Evolutionary conservation across 2,888 invertebrate species (phyloP), one percentile per base, ranked within the genome.

Genomic region (Mythimna ferrago): DNA sequence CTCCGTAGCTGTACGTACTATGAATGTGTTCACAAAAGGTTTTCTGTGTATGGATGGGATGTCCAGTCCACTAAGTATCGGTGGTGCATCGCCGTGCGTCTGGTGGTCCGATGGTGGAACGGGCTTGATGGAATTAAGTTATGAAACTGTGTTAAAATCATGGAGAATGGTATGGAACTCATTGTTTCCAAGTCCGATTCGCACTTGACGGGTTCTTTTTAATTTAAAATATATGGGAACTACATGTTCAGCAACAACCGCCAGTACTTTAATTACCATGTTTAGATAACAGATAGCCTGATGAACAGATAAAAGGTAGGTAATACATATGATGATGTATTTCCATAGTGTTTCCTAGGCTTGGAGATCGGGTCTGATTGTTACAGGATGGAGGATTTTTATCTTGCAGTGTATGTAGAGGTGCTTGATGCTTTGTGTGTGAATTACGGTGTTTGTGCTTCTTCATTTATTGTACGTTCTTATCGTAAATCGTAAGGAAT

Each of bases 271-370:
- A 71, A 69, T 72, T 70, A 69, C 26, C 64, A 41, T 60, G 58
- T 67, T 38, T 51, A 73, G 58, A 65, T 63, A 61, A 54, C 44
- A 54, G 6, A 6, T 32, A 64, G 35, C 53, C 19, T 60, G 78
- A 81, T 77, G 74, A 32, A 78, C 81, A 74, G 72, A 71, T 71
- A 56, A 14, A 16, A 4, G 16, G 2, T 60, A 60, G 32, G 32
- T 32, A 32, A 32, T 32, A 60, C 26, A 26, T 41, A 54, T 32
- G n/a, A 14, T 41, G 14, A 56, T 16, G 21, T 63, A 41, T 21
- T 74, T 21, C n/a, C 48, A 11, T 32, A 51, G 19, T 44, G 38
- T 61, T 66, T n/a, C 66, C 53, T 60, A 58, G 51, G 21, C 67
- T 57, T 44, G 19, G 21, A 64, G 32, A 70, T 79, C 9, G 38